These are phyloP conservation scores for Andrena bucephala DNA, from an alignment of 2,888 invertebrate species.

Conservation along the genomic window DNA sequence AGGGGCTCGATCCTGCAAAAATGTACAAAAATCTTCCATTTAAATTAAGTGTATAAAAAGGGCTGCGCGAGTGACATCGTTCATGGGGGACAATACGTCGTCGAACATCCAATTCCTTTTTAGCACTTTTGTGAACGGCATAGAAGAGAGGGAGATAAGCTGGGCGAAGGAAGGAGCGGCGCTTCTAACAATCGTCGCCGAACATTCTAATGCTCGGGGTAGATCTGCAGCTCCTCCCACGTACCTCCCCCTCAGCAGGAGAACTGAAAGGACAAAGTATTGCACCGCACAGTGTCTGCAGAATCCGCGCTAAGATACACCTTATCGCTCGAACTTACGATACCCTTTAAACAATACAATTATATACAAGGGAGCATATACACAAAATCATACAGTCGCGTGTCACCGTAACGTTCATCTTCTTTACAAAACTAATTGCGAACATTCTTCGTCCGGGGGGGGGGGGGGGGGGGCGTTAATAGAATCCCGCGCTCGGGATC, in stretches of 20 bases:
- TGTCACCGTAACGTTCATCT: constrained; percentile 31
- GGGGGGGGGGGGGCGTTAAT: background rate
- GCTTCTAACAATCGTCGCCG: constrained; percentile 29
- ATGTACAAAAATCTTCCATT: constrained; percentile 43
- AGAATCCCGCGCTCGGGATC: background rate
- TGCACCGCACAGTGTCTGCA: constrained; percentile 54
- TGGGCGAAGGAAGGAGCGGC: background rate
- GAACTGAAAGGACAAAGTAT: constrained; percentile 51
- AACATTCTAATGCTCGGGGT: constrained; percentile 35
- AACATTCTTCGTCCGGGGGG: constrained; percentile 15
- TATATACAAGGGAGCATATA: constrained; percentile 52
- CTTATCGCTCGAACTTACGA: constrained; percentile 43
- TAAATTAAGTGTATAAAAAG: constrained; percentile 26
- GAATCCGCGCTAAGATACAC: constrained; percentile 37
- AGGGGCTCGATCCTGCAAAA: constrained; percentile 8
- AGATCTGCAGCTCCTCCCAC: constrained; percentile 4
- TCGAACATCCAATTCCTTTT: constrained; percentile 58
- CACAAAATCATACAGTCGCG: constrained; percentile 48
- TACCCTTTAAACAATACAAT: constrained; percentile 45
- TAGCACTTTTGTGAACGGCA: constrained; percentile 60
- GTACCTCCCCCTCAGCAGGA: background rate
- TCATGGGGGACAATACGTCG: constrained; percentile 49
- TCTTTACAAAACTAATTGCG: constrained; percentile 31
- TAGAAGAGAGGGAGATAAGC: constrained; percentile 27
- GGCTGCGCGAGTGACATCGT: constrained; percentile 21